phyloP scores from a whole-genome alignment of 2,797 vertebrate genomes.

The Peromyscus aztecus region DNA sequence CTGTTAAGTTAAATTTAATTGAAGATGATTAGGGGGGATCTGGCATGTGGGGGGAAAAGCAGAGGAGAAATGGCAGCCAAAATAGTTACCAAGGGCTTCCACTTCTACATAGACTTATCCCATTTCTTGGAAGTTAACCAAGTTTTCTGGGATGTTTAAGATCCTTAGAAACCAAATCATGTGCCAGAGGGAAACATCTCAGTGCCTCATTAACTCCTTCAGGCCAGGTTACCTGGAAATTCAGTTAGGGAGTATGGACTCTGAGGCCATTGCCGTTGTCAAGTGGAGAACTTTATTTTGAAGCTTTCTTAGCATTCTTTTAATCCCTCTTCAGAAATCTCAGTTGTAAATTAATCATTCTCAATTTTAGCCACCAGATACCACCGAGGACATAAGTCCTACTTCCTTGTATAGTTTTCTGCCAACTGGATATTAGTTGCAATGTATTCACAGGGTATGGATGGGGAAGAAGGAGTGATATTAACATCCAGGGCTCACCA shows the following conservation, averaged over 20 bases:
- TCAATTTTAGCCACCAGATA: neutral
- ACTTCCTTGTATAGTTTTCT: neutral
- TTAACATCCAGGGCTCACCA: neutral
- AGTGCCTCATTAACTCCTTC: constrained; percentile 21
- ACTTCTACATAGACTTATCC: neutral
- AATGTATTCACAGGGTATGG: neutral
- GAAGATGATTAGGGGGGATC: constrained; percentile 29
- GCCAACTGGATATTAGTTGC: neutral
- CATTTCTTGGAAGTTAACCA: neutral
- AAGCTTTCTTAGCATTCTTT: too few species aligned
- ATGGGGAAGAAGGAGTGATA: neutral
- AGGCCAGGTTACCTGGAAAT: neutral
- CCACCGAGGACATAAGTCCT: neutral
- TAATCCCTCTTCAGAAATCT: neutral
- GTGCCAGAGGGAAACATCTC: neutral
- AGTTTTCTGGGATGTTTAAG: neutral
- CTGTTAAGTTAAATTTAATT: constrained; percentile 49
- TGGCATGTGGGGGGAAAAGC: neutral
- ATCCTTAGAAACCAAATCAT: neutral
- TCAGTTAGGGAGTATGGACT: neutral
- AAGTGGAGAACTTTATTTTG: neutral
- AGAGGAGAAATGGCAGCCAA: constrained; percentile 7
- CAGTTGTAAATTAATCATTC: neutral
- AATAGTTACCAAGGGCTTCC: neutral
- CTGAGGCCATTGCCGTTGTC: neutral